Evolutionary conservation across 2,113 vertebrate species (phyloP).

Genomic region (Kobus ellipsiprymnus): DNA sequence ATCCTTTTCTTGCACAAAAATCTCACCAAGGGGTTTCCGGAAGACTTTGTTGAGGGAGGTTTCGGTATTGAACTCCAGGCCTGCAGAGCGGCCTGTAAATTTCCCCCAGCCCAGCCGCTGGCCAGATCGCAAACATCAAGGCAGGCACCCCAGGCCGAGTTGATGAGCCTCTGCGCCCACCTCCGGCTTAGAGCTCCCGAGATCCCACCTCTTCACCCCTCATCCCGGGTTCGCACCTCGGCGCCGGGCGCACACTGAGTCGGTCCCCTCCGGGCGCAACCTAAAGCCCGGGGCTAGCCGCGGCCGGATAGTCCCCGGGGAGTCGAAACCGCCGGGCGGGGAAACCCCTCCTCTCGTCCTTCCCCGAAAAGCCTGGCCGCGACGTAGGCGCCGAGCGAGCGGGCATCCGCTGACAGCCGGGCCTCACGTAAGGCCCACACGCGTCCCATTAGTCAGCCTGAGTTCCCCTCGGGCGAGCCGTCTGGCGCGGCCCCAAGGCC

Average conservation of each 20-base stretch:
- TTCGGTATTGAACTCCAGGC: slow-evolving; percentile 20
- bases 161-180: not conserved
- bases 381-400: slow-evolving; percentile 69
- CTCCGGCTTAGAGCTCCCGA: not conserved
- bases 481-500: slow-evolving; percentile 78
- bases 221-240: not conserved
- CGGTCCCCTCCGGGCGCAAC: not conserved
- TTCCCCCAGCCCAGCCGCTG: not conserved
- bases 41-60: not conserved
- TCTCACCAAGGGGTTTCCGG: slow-evolving; percentile 32
- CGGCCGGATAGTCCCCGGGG: slow-evolving; percentile 45
- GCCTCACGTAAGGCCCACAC: slow-evolving; percentile 74
- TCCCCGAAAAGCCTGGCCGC: slow-evolving; percentile 75
- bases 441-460: slow-evolving; percentile 80
- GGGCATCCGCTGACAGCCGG: slow-evolving; percentile 77
- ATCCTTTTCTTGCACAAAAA: not conserved
- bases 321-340: slow-evolving; percentile 47
- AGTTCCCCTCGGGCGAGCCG: slow-evolving; percentile 81
- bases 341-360: slow-evolving; percentile 69
- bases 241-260: not conserved
- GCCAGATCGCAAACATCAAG: not conserved
- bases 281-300: slow-evolving; percentile 2
- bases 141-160: not conserved
- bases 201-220: not conserved
- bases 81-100: not conserved